These are phyloP conservation scores for Eupeodes corollae DNA, from an alignment of 1,140 invertebrate genomes.

Conservation along the genomic window DNA sequence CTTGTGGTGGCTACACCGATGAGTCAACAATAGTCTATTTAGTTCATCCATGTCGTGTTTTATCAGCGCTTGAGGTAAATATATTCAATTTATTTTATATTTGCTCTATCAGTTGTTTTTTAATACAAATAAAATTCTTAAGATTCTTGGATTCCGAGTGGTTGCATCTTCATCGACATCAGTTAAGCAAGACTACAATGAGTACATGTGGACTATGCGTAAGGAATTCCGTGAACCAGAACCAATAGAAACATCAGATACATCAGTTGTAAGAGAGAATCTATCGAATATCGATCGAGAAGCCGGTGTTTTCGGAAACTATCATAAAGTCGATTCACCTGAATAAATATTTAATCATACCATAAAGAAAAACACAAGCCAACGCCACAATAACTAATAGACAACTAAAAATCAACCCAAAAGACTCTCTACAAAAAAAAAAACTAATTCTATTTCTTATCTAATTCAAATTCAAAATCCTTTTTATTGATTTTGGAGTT, in stretches of 20 bases:
- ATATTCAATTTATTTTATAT: too few relatives aligned
- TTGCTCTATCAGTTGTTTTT: not conserved
- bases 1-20: slow-evolving; percentile 68
- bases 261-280: slow-evolving; percentile 47
- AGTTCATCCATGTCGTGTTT: slow-evolving; percentile 73
- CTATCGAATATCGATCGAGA: slow-evolving; percentile 48
- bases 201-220: slow-evolving; percentile 86
- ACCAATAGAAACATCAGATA: slow-evolving; percentile 44
- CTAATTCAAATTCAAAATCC: too few relatives aligned
- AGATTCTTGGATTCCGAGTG: slow-evolving; percentile 73
- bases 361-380: too few relatives aligned
- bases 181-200: slow-evolving; percentile 76
- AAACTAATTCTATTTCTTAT: too few relatives aligned
- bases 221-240: slow-evolving; percentile 76
- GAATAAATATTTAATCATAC: slow-evolving; percentile 29
- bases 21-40: slow-evolving; percentile 70
- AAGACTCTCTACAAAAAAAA: too few relatives aligned
- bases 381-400: too few relatives aligned
- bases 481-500: too few relatives aligned
- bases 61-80: slow-evolving; percentile 64
- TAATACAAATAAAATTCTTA: slow-evolving; percentile 5
- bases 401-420: too few relatives aligned
- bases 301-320: slow-evolving; percentile 34
- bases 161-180: slow-evolving; percentile 73
- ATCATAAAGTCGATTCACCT: slow-evolving; percentile 35